These are phyloP conservation scores for Anisognathus igniventris DNA, from an alignment of 2,797 vertebrate species.

Conservation along the genomic window DNA sequence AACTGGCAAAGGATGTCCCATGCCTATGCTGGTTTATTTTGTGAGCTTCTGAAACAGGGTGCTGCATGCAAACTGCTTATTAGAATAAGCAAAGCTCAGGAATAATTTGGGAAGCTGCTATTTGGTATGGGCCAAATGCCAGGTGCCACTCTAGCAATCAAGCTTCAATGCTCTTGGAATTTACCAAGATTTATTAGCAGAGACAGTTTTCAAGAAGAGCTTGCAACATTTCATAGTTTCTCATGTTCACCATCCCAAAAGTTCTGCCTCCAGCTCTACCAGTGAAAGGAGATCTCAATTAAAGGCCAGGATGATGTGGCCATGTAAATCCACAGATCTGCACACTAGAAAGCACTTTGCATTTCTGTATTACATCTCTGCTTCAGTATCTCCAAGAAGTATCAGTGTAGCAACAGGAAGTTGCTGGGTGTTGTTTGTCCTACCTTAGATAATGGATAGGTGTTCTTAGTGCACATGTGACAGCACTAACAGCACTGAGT, in stretches of 20 bases:
- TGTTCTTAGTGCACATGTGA: neutral
- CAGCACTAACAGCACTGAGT: rapidly evolving
- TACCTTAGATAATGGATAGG: neutral
- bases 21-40: neutral
- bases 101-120: neutral
- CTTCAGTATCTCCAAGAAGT: neutral
- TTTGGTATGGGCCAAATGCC: neutral
- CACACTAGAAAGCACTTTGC: neutral
- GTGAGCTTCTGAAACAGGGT: neutral
- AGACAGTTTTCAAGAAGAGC: neutral
- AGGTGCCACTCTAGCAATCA: neutral
- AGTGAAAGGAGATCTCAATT: neutral
- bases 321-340: neutral
- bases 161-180: neutral
- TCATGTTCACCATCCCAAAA: neutral
- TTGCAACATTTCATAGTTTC: neutral
- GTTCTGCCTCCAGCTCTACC: neutral
- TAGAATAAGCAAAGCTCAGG: neutral
- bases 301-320: neutral
- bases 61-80: neutral
- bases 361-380: neutral
- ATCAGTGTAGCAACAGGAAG: neutral
- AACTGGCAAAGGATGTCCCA: neutral
- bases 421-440: neutral
- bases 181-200: neutral